Evolutionary conservation across 1,140 invertebrate genomes (phyloP).

Genomic region (Hyposmocoma kahamanoa): DNA sequence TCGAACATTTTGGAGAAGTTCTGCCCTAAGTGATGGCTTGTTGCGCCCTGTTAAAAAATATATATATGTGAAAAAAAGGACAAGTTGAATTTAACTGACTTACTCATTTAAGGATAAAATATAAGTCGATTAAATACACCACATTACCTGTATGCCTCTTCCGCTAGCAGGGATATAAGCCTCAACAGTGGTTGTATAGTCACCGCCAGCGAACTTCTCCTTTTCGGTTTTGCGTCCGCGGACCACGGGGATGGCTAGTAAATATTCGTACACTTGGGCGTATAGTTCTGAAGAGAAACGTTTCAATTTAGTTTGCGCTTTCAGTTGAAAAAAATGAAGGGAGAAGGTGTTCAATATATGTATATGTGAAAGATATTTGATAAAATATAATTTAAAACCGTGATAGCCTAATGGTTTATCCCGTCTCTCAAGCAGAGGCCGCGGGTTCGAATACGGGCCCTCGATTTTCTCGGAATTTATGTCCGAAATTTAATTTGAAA

Average conservation of each 20-base stretch:
- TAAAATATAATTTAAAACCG: too few relatives aligned
- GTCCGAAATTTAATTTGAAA: too few relatives aligned
- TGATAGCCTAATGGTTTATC: too few relatives aligned
- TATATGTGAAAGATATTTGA: too few relatives aligned
- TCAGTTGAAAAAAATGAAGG: too few relatives aligned
- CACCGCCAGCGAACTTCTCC: constrained; percentile 99
- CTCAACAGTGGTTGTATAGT: constrained; percentile 98
- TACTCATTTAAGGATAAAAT: background rate
- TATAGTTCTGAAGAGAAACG: constrained; percentile 82
- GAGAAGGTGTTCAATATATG: too few relatives aligned
- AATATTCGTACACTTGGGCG: constrained; percentile 90
- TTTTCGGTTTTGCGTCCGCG: constrained; percentile 98
- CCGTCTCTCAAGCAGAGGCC: too few relatives aligned
- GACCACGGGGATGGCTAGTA: constrained; percentile 96
- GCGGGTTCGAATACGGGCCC: too few relatives aligned
- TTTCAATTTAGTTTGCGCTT: too few relatives aligned
- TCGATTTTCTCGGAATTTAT: too few relatives aligned
- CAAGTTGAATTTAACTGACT: too few relatives aligned
- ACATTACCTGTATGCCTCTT: constrained; percentile 87
- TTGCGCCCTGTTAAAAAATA: constrained; percentile 94
- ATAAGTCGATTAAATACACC: background rate
- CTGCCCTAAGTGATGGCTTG: constrained; percentile 98
- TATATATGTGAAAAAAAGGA: too few relatives aligned
- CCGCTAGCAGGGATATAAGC: constrained; percentile 96
- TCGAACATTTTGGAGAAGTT: constrained; percentile 99